A percentile compares a stretch with the other conserved stretches of the same genome.
phyloP scores from a whole-genome alignment of 2,797 vertebrate genomes.

The Sebastes dallii region DNA sequence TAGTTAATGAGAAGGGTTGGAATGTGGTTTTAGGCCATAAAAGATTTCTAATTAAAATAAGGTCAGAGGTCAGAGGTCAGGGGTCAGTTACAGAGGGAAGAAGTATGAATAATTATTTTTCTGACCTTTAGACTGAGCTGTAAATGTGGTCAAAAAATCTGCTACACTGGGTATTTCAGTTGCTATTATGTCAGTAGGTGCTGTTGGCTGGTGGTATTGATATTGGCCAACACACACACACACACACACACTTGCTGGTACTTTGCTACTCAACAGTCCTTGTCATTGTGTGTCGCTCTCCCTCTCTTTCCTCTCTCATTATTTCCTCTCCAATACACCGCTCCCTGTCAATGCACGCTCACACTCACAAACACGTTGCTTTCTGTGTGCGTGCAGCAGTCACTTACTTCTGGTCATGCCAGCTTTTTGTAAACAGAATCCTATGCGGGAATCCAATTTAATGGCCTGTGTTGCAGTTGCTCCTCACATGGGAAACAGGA shows the following conservation, averaged over 20 bases:
- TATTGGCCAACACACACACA: constrained; percentile 1
- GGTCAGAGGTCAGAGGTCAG: background rate
- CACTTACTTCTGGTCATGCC: background rate
- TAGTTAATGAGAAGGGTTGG: background rate
- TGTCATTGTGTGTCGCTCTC: constrained; percentile 19
- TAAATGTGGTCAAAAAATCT: background rate
- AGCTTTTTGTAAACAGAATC: background rate
- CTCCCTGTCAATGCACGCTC: constrained; percentile 2
- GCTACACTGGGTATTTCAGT: background rate
- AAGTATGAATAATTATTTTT: background rate
- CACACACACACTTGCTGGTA: constrained; percentile 4
- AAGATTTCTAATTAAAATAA: background rate
- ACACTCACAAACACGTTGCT: background rate
- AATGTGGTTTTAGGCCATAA: background rate
- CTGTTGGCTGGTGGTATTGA: background rate
- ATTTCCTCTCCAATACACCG: constrained; percentile 12
- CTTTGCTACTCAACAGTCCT: constrained; percentile 18
- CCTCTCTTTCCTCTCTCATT: constrained; percentile 15
- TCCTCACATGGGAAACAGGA: background rate
- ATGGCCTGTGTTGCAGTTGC: background rate
- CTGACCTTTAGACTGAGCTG: background rate
- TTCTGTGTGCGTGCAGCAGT: background rate
- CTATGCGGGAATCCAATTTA: background rate
- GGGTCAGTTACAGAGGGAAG: background rate
- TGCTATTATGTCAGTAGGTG: background rate